Evolutionary conservation across 2,888 invertebrate genomes (phyloP).

Genomic region (Chaetogeoica ovagalla): DNA sequence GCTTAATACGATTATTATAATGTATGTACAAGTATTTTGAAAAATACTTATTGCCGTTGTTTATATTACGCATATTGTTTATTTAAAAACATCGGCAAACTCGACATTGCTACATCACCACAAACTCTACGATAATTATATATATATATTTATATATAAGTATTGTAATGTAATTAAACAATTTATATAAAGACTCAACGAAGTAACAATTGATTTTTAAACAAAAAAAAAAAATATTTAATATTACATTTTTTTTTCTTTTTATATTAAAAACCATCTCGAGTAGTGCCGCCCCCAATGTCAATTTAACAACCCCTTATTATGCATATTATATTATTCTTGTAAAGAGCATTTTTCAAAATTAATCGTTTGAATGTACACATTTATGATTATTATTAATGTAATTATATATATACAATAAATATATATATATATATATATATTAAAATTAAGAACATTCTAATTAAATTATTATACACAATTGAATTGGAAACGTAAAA

Average conservation of each 20-base stretch:
- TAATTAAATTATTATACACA: constrained; percentile 18
- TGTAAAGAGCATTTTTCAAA: constrained; percentile 48
- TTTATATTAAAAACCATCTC: neutral
- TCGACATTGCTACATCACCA: constrained; percentile 1
- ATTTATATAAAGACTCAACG: constrained; percentile 3
- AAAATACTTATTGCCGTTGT: constrained; percentile 43
- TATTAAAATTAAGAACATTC: constrained; percentile 35
- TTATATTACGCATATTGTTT: constrained; percentile 31
- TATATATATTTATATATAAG: constrained; percentile 2
- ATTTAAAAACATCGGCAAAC: constrained; percentile 17
- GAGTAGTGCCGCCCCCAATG: neutral
- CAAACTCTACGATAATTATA: constrained; percentile 9
- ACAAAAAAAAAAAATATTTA: too few relatives aligned
- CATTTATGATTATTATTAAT: constrained; percentile 32
- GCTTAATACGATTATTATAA: constrained; percentile 27
- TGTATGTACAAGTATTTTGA: constrained; percentile 33
- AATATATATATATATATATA: too few relatives aligned
- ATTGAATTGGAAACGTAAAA: constrained; percentile 16
- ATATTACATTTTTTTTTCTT: neutral
- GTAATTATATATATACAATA: constrained; percentile 21
- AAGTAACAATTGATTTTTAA: constrained; percentile 19
- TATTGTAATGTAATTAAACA: constrained; percentile 18
- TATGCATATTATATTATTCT: neutral
- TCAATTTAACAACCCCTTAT: neutral
- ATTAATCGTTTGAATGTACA: constrained; percentile 47